A percentile compares a stretch with the other conserved stretches of the same genome.
Conservation (phyloP, 2,113 vertebrate genomes). For the Sturnira hondurensis region DNA sequence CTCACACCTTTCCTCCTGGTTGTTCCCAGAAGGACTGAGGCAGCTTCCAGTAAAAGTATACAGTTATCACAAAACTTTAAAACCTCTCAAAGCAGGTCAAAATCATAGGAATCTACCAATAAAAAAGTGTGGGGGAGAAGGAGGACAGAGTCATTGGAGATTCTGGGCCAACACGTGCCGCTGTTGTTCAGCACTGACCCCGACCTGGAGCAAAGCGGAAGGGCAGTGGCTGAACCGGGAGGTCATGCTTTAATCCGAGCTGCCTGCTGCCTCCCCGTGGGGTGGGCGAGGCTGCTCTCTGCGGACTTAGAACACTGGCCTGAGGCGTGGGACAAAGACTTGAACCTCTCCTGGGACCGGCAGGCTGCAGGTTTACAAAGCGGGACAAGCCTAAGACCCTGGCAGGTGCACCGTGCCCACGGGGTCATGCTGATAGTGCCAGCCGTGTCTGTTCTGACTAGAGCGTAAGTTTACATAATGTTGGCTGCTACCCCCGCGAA, state of each 20-base stretch:
- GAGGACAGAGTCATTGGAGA: neutral
- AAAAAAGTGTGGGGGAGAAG: neutral
- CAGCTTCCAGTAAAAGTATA: neutral
- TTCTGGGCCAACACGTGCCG: neutral
- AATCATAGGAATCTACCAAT: neutral
- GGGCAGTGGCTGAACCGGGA: fast-evolving
- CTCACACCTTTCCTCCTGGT: neutral
- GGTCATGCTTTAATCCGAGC: too few species aligned
- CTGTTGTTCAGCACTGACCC: too few species aligned
- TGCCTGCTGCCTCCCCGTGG: neutral
- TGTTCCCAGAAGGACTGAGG: neutral
- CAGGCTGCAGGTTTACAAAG: too few species aligned
- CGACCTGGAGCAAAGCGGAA: neutral
- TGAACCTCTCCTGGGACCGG: neutral
- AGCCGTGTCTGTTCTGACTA: neutral
- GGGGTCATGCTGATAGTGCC: neutral
- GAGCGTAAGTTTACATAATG: neutral
- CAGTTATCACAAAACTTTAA: neutral
- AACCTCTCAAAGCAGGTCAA: neutral
- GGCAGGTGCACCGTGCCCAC: neutral
- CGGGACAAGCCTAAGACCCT: neutral
- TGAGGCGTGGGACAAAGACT: neutral
- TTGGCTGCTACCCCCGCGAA: neutral
- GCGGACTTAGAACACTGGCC: neutral
- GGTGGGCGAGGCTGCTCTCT: too few species aligned